Base-by-base conservation (phyloP, 92 coral and sea anemone genomes). In the Galaxea fascicularis region DNA sequence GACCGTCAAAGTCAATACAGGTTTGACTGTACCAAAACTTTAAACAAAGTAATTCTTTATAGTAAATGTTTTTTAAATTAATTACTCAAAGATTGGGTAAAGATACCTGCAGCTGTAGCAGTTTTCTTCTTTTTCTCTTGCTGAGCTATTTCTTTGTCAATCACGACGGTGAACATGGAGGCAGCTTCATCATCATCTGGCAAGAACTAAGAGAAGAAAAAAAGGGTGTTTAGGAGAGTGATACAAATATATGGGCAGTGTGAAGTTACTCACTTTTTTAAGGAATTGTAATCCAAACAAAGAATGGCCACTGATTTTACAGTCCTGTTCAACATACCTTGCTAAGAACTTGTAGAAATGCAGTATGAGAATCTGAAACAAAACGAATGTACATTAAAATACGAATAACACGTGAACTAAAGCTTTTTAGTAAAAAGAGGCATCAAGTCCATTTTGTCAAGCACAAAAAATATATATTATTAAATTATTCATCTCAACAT, bases 181-280 rank as follows among this genome's bases (percentile, higher is more conserved):
- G 89, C 81, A 31, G 89, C 81, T 41, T 97, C 98, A 27, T 97
- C 99, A 62, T 97, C 99, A 87, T 97, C 99, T 10, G 95, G 94
- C 21, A 97, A 86, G 75, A 94, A 93, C 99, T 97, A 46, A 83
- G 54, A 53, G 67, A 85, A 41, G 52, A 54, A 72, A 27, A 46
- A 51, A 54, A 46, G 24, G 24, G 21, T 35, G 10, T 9, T n/a
- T 35, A 63, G 35, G 8, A n/a, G n/a, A n/a, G n/a, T n/a, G n/a
- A n/a, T n/a, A n/a, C n/a, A n/a, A n/a, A n/a, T n/a, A n/a, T n/a
- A n/a, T n/a, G 49, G 35, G 35, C 39, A 26, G 20, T 17, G n/a
- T 52, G 56, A 51, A 30, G 17, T 70, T 73, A 29, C 28, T 2
- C 41, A 35, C n/a, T n/a, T n/a, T n/a, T n/a, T n/a, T 12, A 46